Percentiles rank a stretch among this genome's conserved stretches.
Evolutionary conservation across 2,797 vertebrate genomes (phyloP).

Genomic region (Malurus splendens): DNA sequence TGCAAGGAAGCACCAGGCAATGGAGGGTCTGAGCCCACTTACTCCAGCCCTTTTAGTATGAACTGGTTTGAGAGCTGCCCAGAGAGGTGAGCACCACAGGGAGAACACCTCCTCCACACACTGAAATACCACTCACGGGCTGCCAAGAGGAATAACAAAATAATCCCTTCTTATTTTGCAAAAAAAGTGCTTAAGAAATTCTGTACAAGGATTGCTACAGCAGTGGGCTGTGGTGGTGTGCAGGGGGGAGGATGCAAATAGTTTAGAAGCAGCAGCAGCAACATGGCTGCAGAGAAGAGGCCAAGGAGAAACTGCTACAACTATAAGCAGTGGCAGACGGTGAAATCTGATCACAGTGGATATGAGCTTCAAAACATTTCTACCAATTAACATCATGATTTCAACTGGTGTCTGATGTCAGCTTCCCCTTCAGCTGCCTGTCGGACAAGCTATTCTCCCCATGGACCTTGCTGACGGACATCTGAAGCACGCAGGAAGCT

Average conservation of each 20-base stretch:
- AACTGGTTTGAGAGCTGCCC: not conserved
- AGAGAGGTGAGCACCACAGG: not conserved
- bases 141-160: not conserved
- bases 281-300: not conserved
- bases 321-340: not conserved
- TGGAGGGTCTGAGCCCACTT: not conserved
- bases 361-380: slow-evolving; percentile 10
- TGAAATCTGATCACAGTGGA: slow-evolving; percentile 16
- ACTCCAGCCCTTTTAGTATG: not conserved
- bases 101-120: not conserved
- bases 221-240: not conserved
- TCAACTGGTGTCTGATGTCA: not conserved
- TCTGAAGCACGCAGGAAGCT: slow-evolving; percentile 10
- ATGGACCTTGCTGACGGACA: not conserved
- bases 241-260: not conserved
- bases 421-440: slow-evolving; percentile 5
- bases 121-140: not conserved
- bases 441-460: not conserved
- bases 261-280: not conserved
- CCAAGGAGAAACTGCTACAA: not conserved
- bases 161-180: not conserved
- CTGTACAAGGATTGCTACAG: not conserved
- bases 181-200: slow-evolving; percentile 6
- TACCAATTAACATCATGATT: slow-evolving; percentile 11
- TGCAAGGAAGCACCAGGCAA: not conserved